Percentiles rank a stretch among this genome's conserved stretches.
These are phyloP conservation scores for Coptotermes formosanus DNA, from an alignment of 1,140 invertebrate species.

Conservation along the genomic window DNA sequence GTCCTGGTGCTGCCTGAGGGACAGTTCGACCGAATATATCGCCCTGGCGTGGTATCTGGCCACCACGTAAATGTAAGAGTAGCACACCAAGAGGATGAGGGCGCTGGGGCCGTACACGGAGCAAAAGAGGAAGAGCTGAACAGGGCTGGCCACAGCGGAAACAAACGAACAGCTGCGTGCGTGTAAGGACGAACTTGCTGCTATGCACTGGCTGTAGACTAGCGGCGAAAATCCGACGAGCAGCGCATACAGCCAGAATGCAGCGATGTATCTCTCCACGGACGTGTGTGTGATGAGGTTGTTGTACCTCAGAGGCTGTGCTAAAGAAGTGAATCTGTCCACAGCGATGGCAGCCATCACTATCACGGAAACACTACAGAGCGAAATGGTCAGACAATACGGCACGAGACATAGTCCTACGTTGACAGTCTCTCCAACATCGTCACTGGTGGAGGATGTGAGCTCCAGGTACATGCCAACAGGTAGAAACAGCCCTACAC, in stretches of 20 bases:
- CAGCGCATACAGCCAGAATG: slow-evolving; percentile 62
- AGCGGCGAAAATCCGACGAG: slow-evolving; percentile 57
- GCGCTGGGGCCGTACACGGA: slow-evolving; percentile 59
- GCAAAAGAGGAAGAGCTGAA: slow-evolving; percentile 54
- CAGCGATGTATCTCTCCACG: slow-evolving; percentile 57
- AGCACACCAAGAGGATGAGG: slow-evolving; percentile 58
- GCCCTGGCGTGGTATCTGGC: slow-evolving; percentile 63
- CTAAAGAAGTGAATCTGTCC: slow-evolving; percentile 63
- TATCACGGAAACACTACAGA: slow-evolving; percentile 62
- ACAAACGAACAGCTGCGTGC: slow-evolving; percentile 49
- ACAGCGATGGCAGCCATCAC: slow-evolving; percentile 65
- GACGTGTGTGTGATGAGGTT: slow-evolving; percentile 63
- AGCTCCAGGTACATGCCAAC: slow-evolving; percentile 61
- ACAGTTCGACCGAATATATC: slow-evolving; percentile 63
- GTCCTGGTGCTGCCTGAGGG: slow-evolving; percentile 52
- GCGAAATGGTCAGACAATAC: slow-evolving; percentile 61
- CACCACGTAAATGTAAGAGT: slow-evolving; percentile 64
- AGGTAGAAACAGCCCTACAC: slow-evolving; percentile 72
- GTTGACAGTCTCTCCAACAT: slow-evolving; percentile 45
- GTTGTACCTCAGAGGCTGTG: slow-evolving; percentile 60
- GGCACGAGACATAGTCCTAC: slow-evolving; percentile 56
- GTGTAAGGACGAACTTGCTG: neutral
- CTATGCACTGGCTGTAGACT: slow-evolving; percentile 46
- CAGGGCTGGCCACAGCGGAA: slow-evolving; percentile 50
- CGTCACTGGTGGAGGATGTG: slow-evolving; percentile 32